Evolutionary conservation across 1,140 invertebrate species (phyloP).

Genomic region (Camponotus pennsylvanicus): DNA sequence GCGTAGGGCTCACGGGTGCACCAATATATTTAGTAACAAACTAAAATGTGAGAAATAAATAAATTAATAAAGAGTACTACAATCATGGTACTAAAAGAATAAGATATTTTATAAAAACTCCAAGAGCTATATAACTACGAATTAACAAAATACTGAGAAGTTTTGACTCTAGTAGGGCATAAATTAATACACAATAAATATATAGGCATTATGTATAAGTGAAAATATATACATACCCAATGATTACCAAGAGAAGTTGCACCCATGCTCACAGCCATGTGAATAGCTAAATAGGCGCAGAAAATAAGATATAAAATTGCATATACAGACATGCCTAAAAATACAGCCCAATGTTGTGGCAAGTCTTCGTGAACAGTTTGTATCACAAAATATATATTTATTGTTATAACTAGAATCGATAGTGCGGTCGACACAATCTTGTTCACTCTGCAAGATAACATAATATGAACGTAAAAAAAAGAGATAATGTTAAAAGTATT

Average conservation of each 20-base stretch:
- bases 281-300: slow-evolving; percentile 90
- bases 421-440: slow-evolving; percentile 90
- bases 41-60: slow-evolving; percentile 76
- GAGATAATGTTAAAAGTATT: not conserved
- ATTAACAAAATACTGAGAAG: slow-evolving; percentile 4
- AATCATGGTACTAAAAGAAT: slow-evolving; percentile 14
- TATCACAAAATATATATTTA: slow-evolving; percentile 94
- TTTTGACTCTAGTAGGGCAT: not conserved
- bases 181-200: not conserved
- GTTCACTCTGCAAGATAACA: slow-evolving; percentile 87
- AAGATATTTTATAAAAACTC: slow-evolving; percentile 40
- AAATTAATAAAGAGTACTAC: slow-evolving; percentile 20
- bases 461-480: slow-evolving; percentile 46
- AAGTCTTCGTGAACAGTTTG: slow-evolving; percentile 87
- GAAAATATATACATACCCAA: slow-evolving; percentile 75
- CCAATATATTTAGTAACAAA: slow-evolving; percentile 83
- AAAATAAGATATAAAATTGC: slow-evolving; percentile 90
- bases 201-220: not conserved
- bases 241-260: slow-evolving; percentile 79
- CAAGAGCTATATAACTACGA: not conserved
- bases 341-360: slow-evolving; percentile 86
- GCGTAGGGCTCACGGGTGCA: slow-evolving; percentile 80
- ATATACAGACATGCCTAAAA: slow-evolving; percentile 87
- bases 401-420: slow-evolving; percentile 91
- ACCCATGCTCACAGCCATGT: slow-evolving; percentile 91